Base-by-base conservation (phyloP, 2,888 invertebrate species). In the Melanargia galathea region DNA sequence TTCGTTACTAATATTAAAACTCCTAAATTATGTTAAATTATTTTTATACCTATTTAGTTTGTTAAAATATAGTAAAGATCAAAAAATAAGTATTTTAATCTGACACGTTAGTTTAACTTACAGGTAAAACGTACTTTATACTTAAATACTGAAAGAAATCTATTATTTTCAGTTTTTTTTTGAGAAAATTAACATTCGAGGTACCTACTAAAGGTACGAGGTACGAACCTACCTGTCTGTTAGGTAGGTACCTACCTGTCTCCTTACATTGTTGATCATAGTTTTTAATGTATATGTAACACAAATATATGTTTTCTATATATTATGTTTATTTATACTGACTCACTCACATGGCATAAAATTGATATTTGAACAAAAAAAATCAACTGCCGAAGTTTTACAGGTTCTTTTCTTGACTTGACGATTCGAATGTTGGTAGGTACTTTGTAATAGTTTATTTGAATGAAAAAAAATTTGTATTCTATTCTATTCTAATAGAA, bases 1-100 rank as follows among this genome's bases (percentile, higher is more conserved):
- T 81, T 74, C 70, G 65, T 68, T 62, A 59, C 62, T 65, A 60
- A 63, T 54, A 63, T 22, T 43, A 55, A 55, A 55, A 24, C 5
- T 16, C 8, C 8, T 54, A 54, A 35, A 22, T 7, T 52, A 54
- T 20, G 6, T 30, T 40, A 40, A n/a, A 16, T 16, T 46, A 22
- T 30, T 16, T 16, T 51, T 8, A 30, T 16, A 30, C 10, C 30
- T 51, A 51, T 16, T 2, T 18, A 30, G 16, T 51, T 30, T 30
- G 13, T 51, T 11, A 22, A 18, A 18, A 18, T 43, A 43, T 43
- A 43, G 40, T 43, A 55, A 55, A 55, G 40, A 11, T 55, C 55
- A 43, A 55, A 55, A 55, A 55, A 55, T 55, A 55, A 55, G 5
- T 43, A 55, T 55, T 54, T 22, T 52, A 52, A 10, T 55, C 38